Percentiles rank a stretch among this genome's conserved stretches.
Conservation (phyloP, 2,888 invertebrate genomes). For the Conomelus anceps region DNA sequence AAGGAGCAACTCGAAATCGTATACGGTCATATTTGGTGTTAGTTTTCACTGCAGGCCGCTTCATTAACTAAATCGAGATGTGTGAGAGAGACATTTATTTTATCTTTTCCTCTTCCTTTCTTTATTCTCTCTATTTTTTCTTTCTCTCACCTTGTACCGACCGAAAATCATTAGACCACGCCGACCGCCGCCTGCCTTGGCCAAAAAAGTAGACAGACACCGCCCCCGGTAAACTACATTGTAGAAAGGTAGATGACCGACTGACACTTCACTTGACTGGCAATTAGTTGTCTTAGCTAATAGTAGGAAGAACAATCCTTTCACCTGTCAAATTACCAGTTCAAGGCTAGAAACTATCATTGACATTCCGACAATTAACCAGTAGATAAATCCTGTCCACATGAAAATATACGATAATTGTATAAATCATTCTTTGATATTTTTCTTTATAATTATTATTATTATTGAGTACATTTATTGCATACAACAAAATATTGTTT, state of each 20-base stretch:
- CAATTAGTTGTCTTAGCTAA: neutral
- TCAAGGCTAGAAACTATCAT: neutral
- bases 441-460: too few species aligned
- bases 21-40: neutral
- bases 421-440: too few species aligned
- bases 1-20: neutral
- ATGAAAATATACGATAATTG: too few species aligned
- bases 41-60: neutral
- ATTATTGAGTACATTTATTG: too few species aligned
- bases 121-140: neutral
- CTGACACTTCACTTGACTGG: neutral
- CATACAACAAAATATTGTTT: too few species aligned
- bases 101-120: neutral
- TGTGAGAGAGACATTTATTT: neutral
- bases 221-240: neutral
- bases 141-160: neutral
- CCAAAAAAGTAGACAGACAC: neutral
- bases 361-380: too few species aligned
- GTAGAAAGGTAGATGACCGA: neutral
- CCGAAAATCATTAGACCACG: neutral
- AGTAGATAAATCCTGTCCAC: too few species aligned
- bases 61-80: neutral
- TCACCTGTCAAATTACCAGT: neutral
- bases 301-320: neutral
- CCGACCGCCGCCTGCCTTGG: too few species aligned